Conservation (phyloP, 2,888 invertebrate genomes). For the Ophion slaviceki region DNA sequence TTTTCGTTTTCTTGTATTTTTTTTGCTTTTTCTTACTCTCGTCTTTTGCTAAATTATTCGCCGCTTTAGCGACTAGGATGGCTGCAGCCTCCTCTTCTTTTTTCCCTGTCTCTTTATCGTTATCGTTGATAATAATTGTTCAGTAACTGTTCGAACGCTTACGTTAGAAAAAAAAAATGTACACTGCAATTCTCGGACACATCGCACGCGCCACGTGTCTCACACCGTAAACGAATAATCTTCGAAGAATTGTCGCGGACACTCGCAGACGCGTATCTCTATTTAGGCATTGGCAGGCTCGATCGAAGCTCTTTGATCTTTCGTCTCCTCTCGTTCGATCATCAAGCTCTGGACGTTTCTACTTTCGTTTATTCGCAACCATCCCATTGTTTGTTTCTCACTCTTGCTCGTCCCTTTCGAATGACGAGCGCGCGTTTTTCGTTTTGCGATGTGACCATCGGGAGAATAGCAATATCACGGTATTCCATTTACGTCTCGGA, state of each 20-base stretch:
- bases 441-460: not conserved
- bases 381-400: not conserved
- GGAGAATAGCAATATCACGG: conserved; percentile 4
- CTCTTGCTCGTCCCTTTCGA: not conserved
- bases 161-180: conserved; percentile 58
- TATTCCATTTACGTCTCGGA: not conserved
- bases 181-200: conserved; percentile 23
- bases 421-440: not conserved
- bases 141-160: conserved; percentile 58
- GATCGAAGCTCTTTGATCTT: conserved; percentile 11
- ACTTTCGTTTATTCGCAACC: conserved; percentile 25
- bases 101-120: conserved; percentile 14
- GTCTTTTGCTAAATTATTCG: conserved; percentile 33
- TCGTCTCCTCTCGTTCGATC: conserved; percentile 18
- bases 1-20: conserved; percentile 33
- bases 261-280: conserved; percentile 50
- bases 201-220: conserved; percentile 40
- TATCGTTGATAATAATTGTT: conserved; percentile 61
- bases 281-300: conserved; percentile 63
- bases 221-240: conserved; percentile 13
- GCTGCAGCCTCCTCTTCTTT: conserved; percentile 15
- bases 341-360: conserved; percentile 2
- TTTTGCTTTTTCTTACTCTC: conserved; percentile 47
- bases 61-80: conserved; percentile 35
- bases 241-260: conserved; percentile 11